Base-by-base conservation (phyloP, 2,888 invertebrate species). In the Chymomyza caudatula region DNA sequence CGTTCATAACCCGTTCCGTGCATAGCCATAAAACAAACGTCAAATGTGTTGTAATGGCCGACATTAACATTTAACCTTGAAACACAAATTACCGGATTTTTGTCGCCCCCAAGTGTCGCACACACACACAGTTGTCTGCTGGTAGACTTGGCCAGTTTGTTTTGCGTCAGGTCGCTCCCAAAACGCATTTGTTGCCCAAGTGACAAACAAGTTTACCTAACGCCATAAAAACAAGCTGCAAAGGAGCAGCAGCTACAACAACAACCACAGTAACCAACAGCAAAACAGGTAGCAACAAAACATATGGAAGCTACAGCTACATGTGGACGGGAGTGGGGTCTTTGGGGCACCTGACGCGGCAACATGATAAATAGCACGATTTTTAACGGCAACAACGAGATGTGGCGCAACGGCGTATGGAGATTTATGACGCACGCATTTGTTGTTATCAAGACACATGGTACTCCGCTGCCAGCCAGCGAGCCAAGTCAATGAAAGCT, bases 1-100 rank as follows among this genome's bases (percentile, higher is more conserved):
- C 67, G 65, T 57, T 67, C 79, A 68, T 71, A 80, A 80, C 86
- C 83, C 85, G 79, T 78, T 85, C 61, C 29, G 42, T 37, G 49
- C 43, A 15, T 17, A 54, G 64, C 51, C 61, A 56, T 61, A 67
- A 75, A 78, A 73, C 77, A 76, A 78, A 72, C 73, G 77, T 74
- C 85, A 77, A 86, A 74, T 84, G 85, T 79, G 74, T 72, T 65
- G 65, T 83, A 83, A 82, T 83, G 86, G 61, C 80, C 69, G 69
- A 77, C 82, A 86, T 83, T 83, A 83, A 86, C 82, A 80, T 83
- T 86, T 84, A 86, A 84, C 82, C 82, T 87, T 87, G 67, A 65
- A 73, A 69, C 71, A 76, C 87, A 83, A 83, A 83, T 83, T 87
- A 86, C 87, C 73, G 76, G 74, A 87, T 86, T 84, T 84, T 83